Base-by-base conservation (phyloP, 1,140 invertebrate genomes). In the Lethrus apterus region DNA sequence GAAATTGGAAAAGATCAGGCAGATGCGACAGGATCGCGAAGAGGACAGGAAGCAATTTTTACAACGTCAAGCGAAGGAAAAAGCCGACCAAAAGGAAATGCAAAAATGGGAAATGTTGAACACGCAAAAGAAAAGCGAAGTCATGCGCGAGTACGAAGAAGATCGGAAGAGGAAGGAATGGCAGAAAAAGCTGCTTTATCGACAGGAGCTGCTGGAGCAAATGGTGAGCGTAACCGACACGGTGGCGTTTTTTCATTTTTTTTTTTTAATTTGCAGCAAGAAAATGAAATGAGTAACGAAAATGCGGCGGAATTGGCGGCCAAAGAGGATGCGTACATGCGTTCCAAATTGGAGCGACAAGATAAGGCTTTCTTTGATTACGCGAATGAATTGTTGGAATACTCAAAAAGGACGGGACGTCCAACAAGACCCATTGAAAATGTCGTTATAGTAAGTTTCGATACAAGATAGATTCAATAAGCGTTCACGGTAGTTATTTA, bases 191-290 rank as follows among this genome's bases (percentile, higher is more conserved):
- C 53, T 69, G 24, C 52, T 62, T 10, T 70, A 68, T 44, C 51
- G 70, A 5, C 58, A 46, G 34, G 64, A 67, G 46, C 48, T 73
- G 30, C 58, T 69, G 17, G 46, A 62, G 24, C 68, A 73, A 60
- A 51, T 71, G 41, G 58, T 33, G 17, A 44, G 17, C 8, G 9
- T 5, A 31, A 18, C 3, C 9, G 4, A 13, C 8, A 18, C 3
- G 41, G 8, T 4, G 8, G 5, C n/a, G 2, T 5, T 31, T 31
- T n/a, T 31, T 31, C 4, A 4, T 26, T 26, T 10, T 26, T 26
- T 26, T 26, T 26, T 10, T 26, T 5, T n/a, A n/a, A n/a, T n/a
- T 19, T 35, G 14, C 11, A 57, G 13, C 50, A 56, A 3, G 63
- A 71, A 41, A 66, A 71, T 48, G 61, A 59, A 41, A 65, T 66